A percentile compares a stretch with the other conserved stretches of the same genome.
These are phyloP conservation scores for Pteromalus puparum DNA, from an alignment of 1,140 invertebrate genomes.

Conservation along the genomic window DNA sequence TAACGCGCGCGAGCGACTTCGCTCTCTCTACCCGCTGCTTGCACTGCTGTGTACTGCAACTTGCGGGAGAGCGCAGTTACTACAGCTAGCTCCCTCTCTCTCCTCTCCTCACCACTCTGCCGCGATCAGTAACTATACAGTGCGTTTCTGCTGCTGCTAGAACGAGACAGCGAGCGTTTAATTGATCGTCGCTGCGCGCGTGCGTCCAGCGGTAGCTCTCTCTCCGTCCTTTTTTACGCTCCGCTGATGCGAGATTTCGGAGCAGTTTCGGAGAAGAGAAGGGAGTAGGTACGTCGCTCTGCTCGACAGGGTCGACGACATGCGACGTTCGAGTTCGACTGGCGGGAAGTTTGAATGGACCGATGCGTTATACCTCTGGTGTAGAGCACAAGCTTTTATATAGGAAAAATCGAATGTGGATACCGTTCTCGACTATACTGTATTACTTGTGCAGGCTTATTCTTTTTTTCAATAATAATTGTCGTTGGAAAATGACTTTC, in stretches of 20 bases:
- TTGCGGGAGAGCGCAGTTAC: slow-evolving; percentile 8
- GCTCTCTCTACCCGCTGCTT: neutral
- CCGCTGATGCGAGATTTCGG: too few relatives aligned
- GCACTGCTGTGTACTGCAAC: neutral
- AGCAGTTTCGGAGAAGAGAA: neutral
- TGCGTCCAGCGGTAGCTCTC: slow-evolving; percentile 7
- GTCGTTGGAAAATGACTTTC: too few relatives aligned
- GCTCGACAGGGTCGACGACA: neutral
- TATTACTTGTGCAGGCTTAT: too few relatives aligned
- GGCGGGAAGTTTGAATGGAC: neutral
- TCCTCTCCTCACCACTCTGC: neutral
- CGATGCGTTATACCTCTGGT: neutral
- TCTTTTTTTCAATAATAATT: too few relatives aligned
- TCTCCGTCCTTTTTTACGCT: neutral
- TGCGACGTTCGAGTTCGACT: neutral
- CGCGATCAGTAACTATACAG: neutral
- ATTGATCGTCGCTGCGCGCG: slow-evolving; percentile 47
- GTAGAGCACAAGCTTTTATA: too few relatives aligned
- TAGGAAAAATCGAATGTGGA: too few relatives aligned
- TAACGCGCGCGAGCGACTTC: neutral
- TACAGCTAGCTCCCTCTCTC: neutral
- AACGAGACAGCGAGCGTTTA: slow-evolving; percentile 7
- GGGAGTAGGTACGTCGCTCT: too few relatives aligned
- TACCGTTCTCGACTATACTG: too few relatives aligned
- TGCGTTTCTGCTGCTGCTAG: neutral